Base-by-base conservation (phyloP, 1,140 invertebrate species). In the Mizuhopecten yessoensis region DNA sequence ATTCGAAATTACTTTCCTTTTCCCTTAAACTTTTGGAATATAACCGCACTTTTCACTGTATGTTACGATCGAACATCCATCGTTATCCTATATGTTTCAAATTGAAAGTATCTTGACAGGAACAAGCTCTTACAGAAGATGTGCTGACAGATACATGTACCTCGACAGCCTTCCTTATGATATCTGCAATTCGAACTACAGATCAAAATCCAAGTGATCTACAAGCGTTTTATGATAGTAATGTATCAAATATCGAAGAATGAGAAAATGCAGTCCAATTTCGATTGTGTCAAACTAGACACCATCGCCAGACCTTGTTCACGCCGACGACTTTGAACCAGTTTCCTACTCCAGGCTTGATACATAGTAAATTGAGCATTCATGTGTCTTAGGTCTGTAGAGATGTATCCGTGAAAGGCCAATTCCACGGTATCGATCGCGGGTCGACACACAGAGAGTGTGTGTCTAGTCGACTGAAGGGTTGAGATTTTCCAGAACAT, bases 401-500 rank as follows among this genome's bases (percentile, higher is more conserved):
- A 75, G 57, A n/a, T 29, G 57, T 75, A 23, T 75, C 57, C 17
- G 57, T 75, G 57, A 75, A 75, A 75, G 23, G 57, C 57, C 57
- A 75, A 75, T 17, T 75, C 57, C 23, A 29, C 57, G 5, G 23
- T 75, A 75, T 75, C 57, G 57, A 75, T 75, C 57, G 57, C 1
- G 5, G 57, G 57, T 75, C 29, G 57, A 75, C 57, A 75, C 57
- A 75, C 13, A 75, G 17, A 5, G 57, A 3, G 15, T n/a, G 57
- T 75, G 57, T 75, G 57, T 75, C 57, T 75, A 75, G 57, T 75
- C 57, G n/a, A n/a, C 57, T n/a, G n/a, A 75, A 9, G 57, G n/a
- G 57, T 29, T 9, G 57, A 75, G 57, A 29, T 29, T 75, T 75
- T 75, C 57, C n/a, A 75, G 57, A 75, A 75, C 57, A 75, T 75